Conservation (phyloP, 2,888 invertebrate species). For the Limenitis camilla region DNA sequence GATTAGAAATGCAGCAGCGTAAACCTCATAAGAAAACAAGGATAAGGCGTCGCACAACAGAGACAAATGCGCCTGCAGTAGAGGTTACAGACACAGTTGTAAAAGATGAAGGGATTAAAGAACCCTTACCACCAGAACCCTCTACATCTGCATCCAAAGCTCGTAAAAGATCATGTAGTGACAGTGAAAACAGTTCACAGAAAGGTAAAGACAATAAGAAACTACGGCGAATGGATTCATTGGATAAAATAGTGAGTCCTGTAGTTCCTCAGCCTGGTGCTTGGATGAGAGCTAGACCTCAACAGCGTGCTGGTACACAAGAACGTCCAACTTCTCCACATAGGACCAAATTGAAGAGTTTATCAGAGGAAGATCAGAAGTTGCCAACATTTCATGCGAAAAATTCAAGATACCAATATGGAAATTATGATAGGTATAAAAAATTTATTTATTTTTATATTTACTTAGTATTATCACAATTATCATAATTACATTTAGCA, state of each 20-base stretch:
- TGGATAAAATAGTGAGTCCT: constrained; percentile 94
- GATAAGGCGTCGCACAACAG: constrained; percentile 63
- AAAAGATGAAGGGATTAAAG: constrained; percentile 51
- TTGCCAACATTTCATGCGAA: constrained; percentile 82
- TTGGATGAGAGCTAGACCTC: constrained; percentile 78
- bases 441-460: too few relatives aligned
- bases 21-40: constrained; percentile 81
- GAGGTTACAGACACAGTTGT: constrained; percentile 39
- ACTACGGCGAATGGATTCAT: constrained; percentile 79
- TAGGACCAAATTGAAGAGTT: constrained; percentile 46
- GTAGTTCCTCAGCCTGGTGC: constrained; percentile 92
- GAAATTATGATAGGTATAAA: constrained; percentile 90
- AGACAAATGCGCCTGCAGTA: constrained; percentile 50
- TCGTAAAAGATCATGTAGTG: constrained; percentile 70
- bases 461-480: too few relatives aligned
- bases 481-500: too few relatives aligned
- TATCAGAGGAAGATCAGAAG: constrained; percentile 57
- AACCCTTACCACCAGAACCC: constrained; percentile 54
- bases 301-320: constrained; percentile 49
- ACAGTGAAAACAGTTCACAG: constrained; percentile 72
- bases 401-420: constrained; percentile 90
- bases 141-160: constrained; percentile 55
- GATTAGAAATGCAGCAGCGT: constrained; percentile 80
- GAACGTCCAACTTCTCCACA: constrained; percentile 68
- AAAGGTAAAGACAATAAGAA: constrained; percentile 71